A percentile compares a stretch with the other conserved stretches of the same genome.
These are phyloP conservation scores for Monoplex corrugatus DNA, from an alignment of 2,888 invertebrate species.

Conservation along the genomic window DNA sequence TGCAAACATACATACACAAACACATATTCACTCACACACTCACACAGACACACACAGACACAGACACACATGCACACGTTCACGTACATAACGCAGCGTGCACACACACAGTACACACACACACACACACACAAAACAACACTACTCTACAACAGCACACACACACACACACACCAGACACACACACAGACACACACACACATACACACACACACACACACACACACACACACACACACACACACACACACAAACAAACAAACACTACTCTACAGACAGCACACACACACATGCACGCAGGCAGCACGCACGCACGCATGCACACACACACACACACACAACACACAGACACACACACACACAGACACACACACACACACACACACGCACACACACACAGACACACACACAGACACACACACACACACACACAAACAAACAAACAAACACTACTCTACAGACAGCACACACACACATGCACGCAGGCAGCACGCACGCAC, in stretches of 20 bases:
- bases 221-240: conserved; percentile 13
- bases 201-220: conserved; percentile 22
- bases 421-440: conserved; percentile 33
- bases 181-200: conserved; percentile 23
- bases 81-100: not conserved
- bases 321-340: conserved; percentile 32
- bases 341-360: not conserved
- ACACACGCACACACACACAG: not conserved
- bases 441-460: not conserved
- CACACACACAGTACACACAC: conserved; percentile 8
- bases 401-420: conserved; percentile 26
- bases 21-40: not conserved
- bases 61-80: conserved; percentile 4
- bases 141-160: no score
- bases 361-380: no score
- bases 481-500: not conserved
- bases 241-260: not conserved
- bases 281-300: not conserved
- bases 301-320: not conserved
- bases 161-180: conserved; percentile 21
- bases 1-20: not conserved
- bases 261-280: no score
- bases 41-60: conserved; percentile 22
- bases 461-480: not conserved
- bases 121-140: conserved; percentile 28